A percentile compares a stretch with the other conserved stretches of the same genome.
These are phyloP conservation scores for Mechanitis mazaeus DNA, from an alignment of 2,888 invertebrate species.

Conservation along the genomic window DNA sequence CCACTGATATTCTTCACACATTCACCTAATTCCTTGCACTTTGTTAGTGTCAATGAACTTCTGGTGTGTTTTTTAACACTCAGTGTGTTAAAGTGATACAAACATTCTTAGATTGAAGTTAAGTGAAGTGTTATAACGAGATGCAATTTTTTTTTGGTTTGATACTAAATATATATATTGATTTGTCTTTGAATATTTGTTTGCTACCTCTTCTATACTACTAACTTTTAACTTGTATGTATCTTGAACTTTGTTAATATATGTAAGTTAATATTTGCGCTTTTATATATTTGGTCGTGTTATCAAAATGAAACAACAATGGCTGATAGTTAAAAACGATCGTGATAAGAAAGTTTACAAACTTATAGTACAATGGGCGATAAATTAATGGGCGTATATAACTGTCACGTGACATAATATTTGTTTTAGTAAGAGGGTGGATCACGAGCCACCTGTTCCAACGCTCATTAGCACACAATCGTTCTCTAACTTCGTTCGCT, in stretches of 20 bases:
- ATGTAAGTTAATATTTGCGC: too few relatives aligned
- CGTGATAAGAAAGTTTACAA: conserved; percentile 23
- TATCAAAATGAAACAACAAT: conserved; percentile 9
- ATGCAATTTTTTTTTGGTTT: too few relatives aligned
- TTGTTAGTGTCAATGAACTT: not conserved
- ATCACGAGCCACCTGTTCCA: conserved; percentile 50
- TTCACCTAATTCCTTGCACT: conserved; percentile 42
- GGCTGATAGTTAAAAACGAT: conserved; percentile 19
- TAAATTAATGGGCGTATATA: conserved; percentile 45
- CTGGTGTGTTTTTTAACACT: too few relatives aligned
- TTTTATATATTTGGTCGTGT: too few relatives aligned
- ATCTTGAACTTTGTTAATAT: too few relatives aligned
- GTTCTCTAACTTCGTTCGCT: conserved; percentile 17
- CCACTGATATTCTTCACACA: conserved; percentile 61
- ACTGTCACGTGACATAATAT: conserved; percentile 52
- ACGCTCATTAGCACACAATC: conserved; percentile 72
- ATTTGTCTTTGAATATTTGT: not conserved
- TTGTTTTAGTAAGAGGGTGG: conserved; percentile 47
- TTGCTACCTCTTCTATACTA: conserved; percentile 1
- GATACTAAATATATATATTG: not conserved
- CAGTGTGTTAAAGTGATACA: too few relatives aligned
- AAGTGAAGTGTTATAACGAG: too few relatives aligned
- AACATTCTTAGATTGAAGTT: too few relatives aligned
- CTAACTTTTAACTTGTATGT: not conserved
- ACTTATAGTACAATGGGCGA: conserved; percentile 31